Base-by-base conservation (phyloP, 2,888 invertebrate species). In the Drosophila atripex region DNA sequence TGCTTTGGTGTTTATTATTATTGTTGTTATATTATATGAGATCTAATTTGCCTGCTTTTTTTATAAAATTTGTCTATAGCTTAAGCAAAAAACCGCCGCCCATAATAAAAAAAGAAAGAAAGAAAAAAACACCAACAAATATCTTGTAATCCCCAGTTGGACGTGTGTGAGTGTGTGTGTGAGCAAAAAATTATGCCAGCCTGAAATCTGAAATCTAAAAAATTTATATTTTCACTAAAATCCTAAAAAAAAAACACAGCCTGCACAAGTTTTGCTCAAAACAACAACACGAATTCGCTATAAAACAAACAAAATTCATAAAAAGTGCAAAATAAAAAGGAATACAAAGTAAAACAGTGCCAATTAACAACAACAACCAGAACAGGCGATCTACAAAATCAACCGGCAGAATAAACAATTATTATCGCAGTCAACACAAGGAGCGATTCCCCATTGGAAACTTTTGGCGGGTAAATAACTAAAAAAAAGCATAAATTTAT, bases 201-300 rank as follows among this genome's bases (percentile, higher is more conserved):
- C 64, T 23, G 63, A 50, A 66, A 57, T 58, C 58, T 58, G 45
- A 53, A 58, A 69, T 60, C 52, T 47, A 41, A 53, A 61, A 30
- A 30, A 39, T 39, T 21, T 25, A 55, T 60, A 65, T 60, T 53
- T 30, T 32, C 21, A 18, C 35, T 18, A 65, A 66, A 57, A 66
- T 43, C 21, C 6, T 61, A 57, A 71, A 50, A 25, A 71, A 63
- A 77, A 41, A 38, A 38, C n/a, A 14, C 38, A 38, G 14, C 52
- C 64, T 59, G 75, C 75, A 77, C 71, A 86, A 82, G 71, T 85
- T 82, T 75, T 76, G 86, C 77, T 83, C 64, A 82, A 76, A 73
- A 61, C 52, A 70, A 80, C 50, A 72, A 63, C 47, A 64, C 43
- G 69, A 57, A 56, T 56, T 60, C 41, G 51, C 58, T 41, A 53